Conservation (phyloP, 2,113 vertebrate species). For the Oryctolagus cuniculus region DNA sequence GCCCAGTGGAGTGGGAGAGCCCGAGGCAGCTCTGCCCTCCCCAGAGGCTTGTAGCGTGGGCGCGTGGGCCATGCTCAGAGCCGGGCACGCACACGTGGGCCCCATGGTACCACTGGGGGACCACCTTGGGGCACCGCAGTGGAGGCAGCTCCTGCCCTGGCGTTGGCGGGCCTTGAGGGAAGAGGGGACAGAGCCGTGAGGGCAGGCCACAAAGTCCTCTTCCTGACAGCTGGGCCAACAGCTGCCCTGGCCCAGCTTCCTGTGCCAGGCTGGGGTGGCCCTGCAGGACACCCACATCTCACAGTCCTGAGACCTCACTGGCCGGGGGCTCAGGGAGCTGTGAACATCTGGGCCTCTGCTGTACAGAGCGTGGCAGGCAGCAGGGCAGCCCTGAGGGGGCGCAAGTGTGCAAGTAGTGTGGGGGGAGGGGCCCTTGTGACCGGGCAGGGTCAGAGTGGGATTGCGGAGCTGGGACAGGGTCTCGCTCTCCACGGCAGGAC, state of each 20-base stretch:
- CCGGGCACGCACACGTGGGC: not conserved
- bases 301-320: not conserved
- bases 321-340: too few relatives aligned
- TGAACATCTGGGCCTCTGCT: too few relatives aligned
- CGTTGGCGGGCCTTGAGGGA: rapidly evolving
- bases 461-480: rapidly evolving
- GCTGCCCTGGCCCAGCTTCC: not conserved
- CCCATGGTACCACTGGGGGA: too few relatives aligned
- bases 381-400: not conserved
- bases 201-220: not conserved
- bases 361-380: not conserved
- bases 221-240: not conserved
- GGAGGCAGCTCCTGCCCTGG: not conserved
- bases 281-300: not conserved
- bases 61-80: too few relatives aligned
- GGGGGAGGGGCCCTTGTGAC: too few relatives aligned
- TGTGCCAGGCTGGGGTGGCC: not conserved
- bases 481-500: not conserved
- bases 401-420: too few relatives aligned
- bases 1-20: not conserved
- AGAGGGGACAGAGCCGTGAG: not conserved
- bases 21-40: not conserved
- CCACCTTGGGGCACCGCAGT: too few relatives aligned
- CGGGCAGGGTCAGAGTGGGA: too few relatives aligned
- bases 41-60: too few relatives aligned